phyloP scores from a whole-genome alignment of 1,140 invertebrate species.

The Oryctes rhinoceros region DNA sequence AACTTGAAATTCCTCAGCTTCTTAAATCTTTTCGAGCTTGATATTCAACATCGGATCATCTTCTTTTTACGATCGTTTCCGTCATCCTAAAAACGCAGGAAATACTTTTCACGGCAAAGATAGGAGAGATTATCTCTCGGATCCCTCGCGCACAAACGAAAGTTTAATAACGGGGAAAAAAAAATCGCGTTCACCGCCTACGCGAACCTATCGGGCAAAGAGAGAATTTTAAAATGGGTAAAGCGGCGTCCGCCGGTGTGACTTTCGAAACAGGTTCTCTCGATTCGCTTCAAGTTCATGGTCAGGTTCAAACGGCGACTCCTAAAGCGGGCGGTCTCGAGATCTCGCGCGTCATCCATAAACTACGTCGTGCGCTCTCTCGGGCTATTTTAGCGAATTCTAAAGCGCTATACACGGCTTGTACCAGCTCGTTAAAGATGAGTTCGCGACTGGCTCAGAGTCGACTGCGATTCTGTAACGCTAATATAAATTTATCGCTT shows the following conservation, averaged over 20 bases:
- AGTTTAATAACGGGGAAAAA: conserved; percentile 1
- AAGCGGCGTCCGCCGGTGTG: not conserved
- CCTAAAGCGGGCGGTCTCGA: conserved; percentile 21
- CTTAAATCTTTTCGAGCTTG: not conserved
- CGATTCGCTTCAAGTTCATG: conserved; percentile 40
- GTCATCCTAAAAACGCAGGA: not conserved
- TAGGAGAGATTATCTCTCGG: not conserved
- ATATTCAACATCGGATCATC: not conserved
- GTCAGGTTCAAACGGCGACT: conserved; percentile 39
- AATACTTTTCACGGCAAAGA: not conserved
- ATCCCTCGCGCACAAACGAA: conserved; percentile 1
- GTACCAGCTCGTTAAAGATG: not conserved
- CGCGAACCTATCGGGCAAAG: not conserved
- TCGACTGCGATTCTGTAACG: not conserved
- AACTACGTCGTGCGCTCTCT: conserved; percentile 11
- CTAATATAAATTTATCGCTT: not conserved
- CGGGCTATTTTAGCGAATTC: conserved; percentile 8
- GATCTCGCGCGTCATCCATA: conserved; percentile 20
- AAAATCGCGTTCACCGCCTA: conserved; percentile 34
- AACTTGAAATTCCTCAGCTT: no score
- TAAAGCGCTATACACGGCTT: not conserved
- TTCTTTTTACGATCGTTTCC: not conserved
- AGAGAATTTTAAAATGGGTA: conserved; percentile 40
- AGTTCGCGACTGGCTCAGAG: not conserved
- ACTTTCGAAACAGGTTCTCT: conserved; percentile 43